Base-by-base conservation (phyloP, 2,888 invertebrate species). In the Lycophotia porphyrea region DNA sequence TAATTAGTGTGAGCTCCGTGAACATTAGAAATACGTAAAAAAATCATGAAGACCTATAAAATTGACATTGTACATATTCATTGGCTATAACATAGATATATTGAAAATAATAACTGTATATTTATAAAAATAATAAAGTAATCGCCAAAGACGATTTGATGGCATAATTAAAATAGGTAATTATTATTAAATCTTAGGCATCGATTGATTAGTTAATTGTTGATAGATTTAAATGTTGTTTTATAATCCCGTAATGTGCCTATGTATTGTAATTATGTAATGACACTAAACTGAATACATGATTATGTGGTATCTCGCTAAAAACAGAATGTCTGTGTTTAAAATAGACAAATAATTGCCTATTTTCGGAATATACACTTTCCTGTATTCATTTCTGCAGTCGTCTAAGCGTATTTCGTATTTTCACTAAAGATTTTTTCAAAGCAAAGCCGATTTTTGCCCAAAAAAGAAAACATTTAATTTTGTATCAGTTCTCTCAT, bases 191-290 rank as follows among this genome's bases (percentile, higher is more conserved):
- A 75, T 49, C 24, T 71, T 71, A 68, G 65, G 21, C 68, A 67
- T 61, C 69, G 64, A 58, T 73, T 55, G 61, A 80, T 79, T 76
- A 80, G 55, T 64, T 73, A 75, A 78, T 71, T 73, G 52, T 84
- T 81, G 42, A 66, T 88, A 85, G 81, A 55, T 63, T 88, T 72
- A 85, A 78, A 77, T 75, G 39, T 89, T 86, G 67, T 82, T 88
- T 88, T 77, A 73, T 82, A 88, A 86, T 81, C 88, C 90, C 89
- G 84, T 82, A 89, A 90, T 87, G 89, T 89, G 89, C 89, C 89
- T 89, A 86, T 82, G 85, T 88, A 85, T 84, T 86, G 71, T 80
- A 84, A 82, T 79, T 74, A 76, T 69, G 65, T 74, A 31, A 64
- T n/a, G 70, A 73, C 42, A 49, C 64, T 68, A 71, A 85, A 65